Base-by-base conservation (phyloP, 2,888 invertebrate genomes). In the Catotricha subobsoleta region DNA sequence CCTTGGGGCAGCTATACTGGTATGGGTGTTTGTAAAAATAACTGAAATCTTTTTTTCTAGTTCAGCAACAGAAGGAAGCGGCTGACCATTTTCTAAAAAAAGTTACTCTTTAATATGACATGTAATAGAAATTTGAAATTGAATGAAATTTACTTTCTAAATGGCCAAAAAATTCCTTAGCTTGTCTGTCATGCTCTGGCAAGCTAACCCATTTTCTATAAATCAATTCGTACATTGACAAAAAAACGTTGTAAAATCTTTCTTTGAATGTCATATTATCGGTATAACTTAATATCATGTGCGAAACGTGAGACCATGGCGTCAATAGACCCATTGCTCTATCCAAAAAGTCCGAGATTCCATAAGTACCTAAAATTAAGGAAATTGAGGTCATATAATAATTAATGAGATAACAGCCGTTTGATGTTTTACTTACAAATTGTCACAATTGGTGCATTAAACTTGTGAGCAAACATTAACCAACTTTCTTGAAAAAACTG, bases 1-100 rank as follows among this genome's bases (percentile, higher is more conserved):
- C 25, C 65, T 55, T 0, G 66, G 60, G 3, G 63, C 54, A 38
- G 65, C 60, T n/a, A 68, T 48, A 35, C 62, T 61, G 34, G 63
- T 59, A 53, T 71, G 71, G 9, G 66, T 63, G 49, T 72, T 71
- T 2, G 66, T 56, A 27, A 72, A 47, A 43, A 67, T 58, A 23
- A 71, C 41, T 1, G 68, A 66, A 7, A 68, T 60, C 37, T 62
- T 65, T 10, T 57, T 61, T 47, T 68, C 66, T 29, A 71, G 44
- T 10, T 67, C 60, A 2, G 55, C 51, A 2, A 69, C 51, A 5
- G 59, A 51, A 0, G 67, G 68, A 8, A 64, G 41, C 0, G 54
- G 48, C 10, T 25, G 3, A n/a, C 36, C 25, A 19, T 21, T 12
- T 3, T 19, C 2, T 23, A 2, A 6, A 13, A 23, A 15, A 33